phyloP scores from a whole-genome alignment of 2,113 vertebrate genomes.

The Leiothrix lutea region DNA sequence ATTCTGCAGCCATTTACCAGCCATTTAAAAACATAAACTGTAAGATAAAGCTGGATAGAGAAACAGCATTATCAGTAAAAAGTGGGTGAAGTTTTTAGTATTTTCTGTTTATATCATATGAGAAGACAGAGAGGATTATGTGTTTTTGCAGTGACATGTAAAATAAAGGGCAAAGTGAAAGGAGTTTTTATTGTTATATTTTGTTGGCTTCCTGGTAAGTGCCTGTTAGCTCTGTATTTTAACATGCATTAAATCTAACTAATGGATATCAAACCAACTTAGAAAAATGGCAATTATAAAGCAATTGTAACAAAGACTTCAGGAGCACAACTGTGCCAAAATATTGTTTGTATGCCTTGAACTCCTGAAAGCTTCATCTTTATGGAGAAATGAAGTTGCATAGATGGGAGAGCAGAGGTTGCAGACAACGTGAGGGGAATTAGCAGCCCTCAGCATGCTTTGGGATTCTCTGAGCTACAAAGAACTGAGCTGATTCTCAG shows the following conservation, averaged over 20 bases:
- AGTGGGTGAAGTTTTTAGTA: not conserved
- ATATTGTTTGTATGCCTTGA: not conserved
- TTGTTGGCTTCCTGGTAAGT: constrained; percentile 32
- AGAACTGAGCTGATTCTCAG: not conserved
- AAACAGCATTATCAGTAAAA: not conserved
- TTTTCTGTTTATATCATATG: not conserved
- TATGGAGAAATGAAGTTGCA: not conserved
- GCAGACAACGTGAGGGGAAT: not conserved
- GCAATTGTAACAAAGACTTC: constrained; percentile 10
- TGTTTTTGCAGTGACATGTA: not conserved
- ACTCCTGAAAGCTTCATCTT: not conserved
- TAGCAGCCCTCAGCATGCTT: not conserved
- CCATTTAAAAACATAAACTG: constrained; percentile 58
- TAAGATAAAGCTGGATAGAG: constrained; percentile 5
- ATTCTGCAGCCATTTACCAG: constrained; percentile 51
- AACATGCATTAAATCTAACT: constrained; percentile 55
- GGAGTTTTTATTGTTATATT: not conserved
- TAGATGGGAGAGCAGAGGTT: not conserved
- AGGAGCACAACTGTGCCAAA: not conserved
- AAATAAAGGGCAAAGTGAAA: constrained; percentile 21
- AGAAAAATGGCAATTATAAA: constrained; percentile 50
- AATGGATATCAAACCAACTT: constrained; percentile 57
- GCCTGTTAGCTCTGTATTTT: constrained; percentile 51
- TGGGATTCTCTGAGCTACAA: not conserved
- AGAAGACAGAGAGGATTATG: not conserved